Base-by-base conservation (phyloP, 2,797 vertebrate genomes). In the Parauchenoglanis punctatus region DNA sequence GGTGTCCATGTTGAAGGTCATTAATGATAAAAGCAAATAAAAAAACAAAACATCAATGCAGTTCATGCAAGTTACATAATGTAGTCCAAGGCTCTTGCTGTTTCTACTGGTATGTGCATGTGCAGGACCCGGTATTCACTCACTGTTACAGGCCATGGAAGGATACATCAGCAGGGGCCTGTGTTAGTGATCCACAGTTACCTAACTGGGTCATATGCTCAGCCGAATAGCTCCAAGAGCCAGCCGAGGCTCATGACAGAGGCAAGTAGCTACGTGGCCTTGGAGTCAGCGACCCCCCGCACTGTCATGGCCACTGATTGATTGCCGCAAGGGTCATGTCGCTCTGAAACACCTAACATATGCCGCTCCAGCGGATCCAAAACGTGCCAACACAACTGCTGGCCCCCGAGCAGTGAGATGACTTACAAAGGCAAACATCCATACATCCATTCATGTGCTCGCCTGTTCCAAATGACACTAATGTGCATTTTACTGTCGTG, bases 281-380 rank as follows among this genome's bases (percentile, higher is more conserved):
- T 94, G 93, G 85, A 94, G 91, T 92, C 89, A 92, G 91, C 77
- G 90, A 88, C 91, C 91, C 90, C 86, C 89, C 81, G 86, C 86
- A 88, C 91, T 95, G 94, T 95, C 93, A 93, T 86, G 89, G 83
- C 28, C 82, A 54, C 85, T 95, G 95, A 96, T 94, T 92, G 91
- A 95, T 95, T 91, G 89, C 85, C 5, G 3, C 31, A 85, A 91
- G 85, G 93, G 93, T 94, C 93, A 94, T 67, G 35, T 88, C 68
- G 88, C 91, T 88, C 89, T 91, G 80, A 84, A 90, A 89, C 88
- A 85, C 90, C 84, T 90, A 78, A 83, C 89, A 90, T 89, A 90
- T 90, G 90, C 91, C 82, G 80, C 78, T 72, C 88, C 90, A 90
- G 90, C 89, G 93, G 90, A 95, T 93, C 88, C 58, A 87, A 89